Evolutionary conservation across 1,140 invertebrate genomes (phyloP).

Genomic region (Lethrus apterus): DNA sequence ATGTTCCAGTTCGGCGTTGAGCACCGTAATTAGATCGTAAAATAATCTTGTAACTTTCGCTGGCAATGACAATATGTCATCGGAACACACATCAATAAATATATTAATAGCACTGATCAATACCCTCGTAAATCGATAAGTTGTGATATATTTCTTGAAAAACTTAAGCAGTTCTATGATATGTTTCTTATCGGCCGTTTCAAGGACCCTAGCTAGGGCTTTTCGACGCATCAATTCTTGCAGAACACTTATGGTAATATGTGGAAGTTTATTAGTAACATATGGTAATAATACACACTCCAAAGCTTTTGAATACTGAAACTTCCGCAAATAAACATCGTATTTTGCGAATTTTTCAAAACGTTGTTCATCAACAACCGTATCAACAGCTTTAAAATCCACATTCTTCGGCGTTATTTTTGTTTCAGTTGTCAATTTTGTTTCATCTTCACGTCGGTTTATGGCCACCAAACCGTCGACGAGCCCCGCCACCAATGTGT

Average conservation of each 20-base stretch:
- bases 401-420: constrained; percentile 45
- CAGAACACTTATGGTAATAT: constrained; percentile 69
- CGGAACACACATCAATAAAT: constrained; percentile 67
- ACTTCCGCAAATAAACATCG: constrained; percentile 70
- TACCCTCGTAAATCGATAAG: constrained; percentile 62
- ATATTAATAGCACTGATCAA: constrained; percentile 66
- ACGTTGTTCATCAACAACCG: constrained; percentile 44
- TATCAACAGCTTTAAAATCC: constrained; percentile 45
- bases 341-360: constrained; percentile 48
- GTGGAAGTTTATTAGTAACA: constrained; percentile 58
- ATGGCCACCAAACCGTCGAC: constrained; percentile 88
- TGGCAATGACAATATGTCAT: constrained; percentile 48
- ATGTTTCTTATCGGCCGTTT: constrained; percentile 58
- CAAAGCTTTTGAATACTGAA: constrained; percentile 75
- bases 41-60: constrained; percentile 54
- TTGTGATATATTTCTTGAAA: constrained; percentile 67
- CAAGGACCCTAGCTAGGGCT: constrained; percentile 63
- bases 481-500: constrained; percentile 82
- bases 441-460: constrained; percentile 59
- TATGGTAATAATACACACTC: constrained; percentile 59
- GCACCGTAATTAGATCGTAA: constrained; percentile 48
- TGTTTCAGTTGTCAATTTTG: constrained; percentile 40
- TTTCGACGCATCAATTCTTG: constrained; percentile 76
- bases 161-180: constrained; percentile 65
- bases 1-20: constrained; percentile 61